Base-by-base conservation (phyloP, 2,888 invertebrate species). In the Euclidia mi region DNA sequence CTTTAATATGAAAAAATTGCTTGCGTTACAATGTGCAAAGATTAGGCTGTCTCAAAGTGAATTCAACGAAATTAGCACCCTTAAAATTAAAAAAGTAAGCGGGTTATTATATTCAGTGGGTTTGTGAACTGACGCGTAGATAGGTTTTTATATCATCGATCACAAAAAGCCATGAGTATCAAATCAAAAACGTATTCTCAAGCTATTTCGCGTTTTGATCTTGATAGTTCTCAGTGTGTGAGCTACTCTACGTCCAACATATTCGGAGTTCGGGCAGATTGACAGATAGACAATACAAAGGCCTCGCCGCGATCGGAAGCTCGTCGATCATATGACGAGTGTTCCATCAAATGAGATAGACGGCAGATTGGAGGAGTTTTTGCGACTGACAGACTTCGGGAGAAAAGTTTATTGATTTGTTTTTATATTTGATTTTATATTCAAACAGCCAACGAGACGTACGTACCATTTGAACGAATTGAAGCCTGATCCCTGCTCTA, bases 261-360 rank as follows among this genome's bases (percentile, higher is more conserved):
- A 25, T 56, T 14, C 32, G 32, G 4, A 25, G 15, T 71, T 72
- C 72, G 58, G 81, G 82, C 80, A 70, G 79, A 82, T 78, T 85
- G 89, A 90, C 88, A 84, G 84, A 84, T 74, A 73, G 84, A 85
- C 84, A 78, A 75, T 79, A 77, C 70, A 82, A 79, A 84, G 75
- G 69, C 76, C 76, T 71, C 78, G 69, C 79, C 84, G 82, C 76
- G 67, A 81, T 85, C 90, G 81, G 90, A 82, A 90, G 89, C 91
- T 91, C 90, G 85, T 92, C 85, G 82, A 92, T 92, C 93, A 92
- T 79, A 50, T 70, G 84, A 88, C 79, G 79, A 65, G 85, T 86
- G 76, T 86, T 91, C 91, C 77, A 91, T 91, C 91, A 91, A 87
- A 88, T 55, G 35, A 76, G 88, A 90, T 89, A 88, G 84, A 79